Evolutionary conservation across 2,888 invertebrate genomes (phyloP).

Genomic region (Chymomyza procnemis): DNA sequence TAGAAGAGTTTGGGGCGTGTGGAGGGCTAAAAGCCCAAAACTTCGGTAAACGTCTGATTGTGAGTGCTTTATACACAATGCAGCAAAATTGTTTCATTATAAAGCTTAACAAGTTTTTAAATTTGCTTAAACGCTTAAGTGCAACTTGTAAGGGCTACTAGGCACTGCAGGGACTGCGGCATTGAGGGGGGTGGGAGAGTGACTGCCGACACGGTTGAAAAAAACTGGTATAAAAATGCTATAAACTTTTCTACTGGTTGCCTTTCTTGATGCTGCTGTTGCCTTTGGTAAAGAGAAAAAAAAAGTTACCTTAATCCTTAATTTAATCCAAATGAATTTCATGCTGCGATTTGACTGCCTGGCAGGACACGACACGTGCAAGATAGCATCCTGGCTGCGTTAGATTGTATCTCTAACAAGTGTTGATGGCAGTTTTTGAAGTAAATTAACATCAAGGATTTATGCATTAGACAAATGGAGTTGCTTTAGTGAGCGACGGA

Average conservation of each 20-base stretch:
- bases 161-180: neutral
- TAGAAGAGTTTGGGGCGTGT: neutral
- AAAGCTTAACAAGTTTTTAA: constrained; percentile 66
- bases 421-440: constrained; percentile 33
- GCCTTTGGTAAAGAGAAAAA: neutral
- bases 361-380: constrained; percentile 6
- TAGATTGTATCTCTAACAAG: neutral
- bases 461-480: constrained; percentile 29
- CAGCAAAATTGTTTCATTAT: constrained; percentile 58
- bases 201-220: neutral
- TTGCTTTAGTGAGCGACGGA: neutral
- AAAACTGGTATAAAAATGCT: constrained; percentile 1
- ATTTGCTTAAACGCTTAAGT: constrained; percentile 67
- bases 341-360: constrained; percentile 58
- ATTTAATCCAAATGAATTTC: constrained; percentile 64
- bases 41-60: neutral
- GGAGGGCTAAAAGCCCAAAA: neutral
- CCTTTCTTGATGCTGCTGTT: constrained; percentile 4
- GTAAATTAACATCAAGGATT: constrained; percentile 44
- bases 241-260: constrained; percentile 9
- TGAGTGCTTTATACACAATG: constrained; percentile 22
- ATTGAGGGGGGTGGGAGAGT: too few relatives aligned
- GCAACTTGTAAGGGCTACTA: constrained; percentile 13
- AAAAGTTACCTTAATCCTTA: constrained; percentile 66
- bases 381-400: constrained; percentile 1